Evolutionary conservation across 30 jellyfish, hydroid and myxozoan genomes (phyloP).

Genomic region (Rhopilema esculentum): DNA sequence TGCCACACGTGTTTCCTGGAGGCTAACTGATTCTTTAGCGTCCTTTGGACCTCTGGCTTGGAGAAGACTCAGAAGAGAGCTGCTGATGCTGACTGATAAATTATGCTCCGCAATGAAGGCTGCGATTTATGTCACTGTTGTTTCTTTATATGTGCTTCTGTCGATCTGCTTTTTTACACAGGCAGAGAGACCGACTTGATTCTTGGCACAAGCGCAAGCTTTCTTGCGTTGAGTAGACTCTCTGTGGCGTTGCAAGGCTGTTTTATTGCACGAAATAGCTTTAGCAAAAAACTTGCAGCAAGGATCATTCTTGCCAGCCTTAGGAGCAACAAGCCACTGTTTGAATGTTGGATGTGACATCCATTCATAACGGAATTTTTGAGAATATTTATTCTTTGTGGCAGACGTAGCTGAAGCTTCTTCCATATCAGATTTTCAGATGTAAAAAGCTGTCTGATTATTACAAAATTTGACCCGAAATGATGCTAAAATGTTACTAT

Average conservation of each 20-base stretch:
- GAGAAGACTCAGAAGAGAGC: constrained; percentile 23
- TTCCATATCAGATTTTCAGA: not conserved
- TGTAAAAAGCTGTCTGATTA: not conserved
- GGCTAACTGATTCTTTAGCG: constrained; percentile 23
- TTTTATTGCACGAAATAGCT: not conserved
- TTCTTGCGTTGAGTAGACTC: constrained; percentile 1
- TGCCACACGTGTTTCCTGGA: constrained; percentile 46
- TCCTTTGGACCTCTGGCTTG: constrained; percentile 48
- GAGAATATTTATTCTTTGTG: not conserved
- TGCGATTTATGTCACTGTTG: constrained; percentile 32
- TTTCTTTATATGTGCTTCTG: constrained; percentile 34
- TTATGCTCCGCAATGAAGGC: constrained; percentile 64
- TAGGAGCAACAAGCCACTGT: constrained; percentile 43
- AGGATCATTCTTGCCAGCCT: constrained; percentile 32
- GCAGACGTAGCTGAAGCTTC: not conserved
- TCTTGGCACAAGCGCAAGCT: constrained; percentile 1
- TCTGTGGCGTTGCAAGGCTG: constrained; percentile 28
- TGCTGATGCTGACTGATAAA: constrained; percentile 31
- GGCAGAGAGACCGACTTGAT: constrained; percentile 1
- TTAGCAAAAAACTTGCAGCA: constrained; percentile 34
- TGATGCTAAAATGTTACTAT: not conserved
- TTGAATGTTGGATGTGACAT: constrained; percentile 42
- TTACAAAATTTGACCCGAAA: not conserved
- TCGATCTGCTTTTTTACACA: constrained; percentile 9
- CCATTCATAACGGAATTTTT: constrained; percentile 45